These are phyloP conservation scores for Dufourea novaeangliae DNA, from an alignment of 1,140 invertebrate species.

Conservation along the genomic window DNA sequence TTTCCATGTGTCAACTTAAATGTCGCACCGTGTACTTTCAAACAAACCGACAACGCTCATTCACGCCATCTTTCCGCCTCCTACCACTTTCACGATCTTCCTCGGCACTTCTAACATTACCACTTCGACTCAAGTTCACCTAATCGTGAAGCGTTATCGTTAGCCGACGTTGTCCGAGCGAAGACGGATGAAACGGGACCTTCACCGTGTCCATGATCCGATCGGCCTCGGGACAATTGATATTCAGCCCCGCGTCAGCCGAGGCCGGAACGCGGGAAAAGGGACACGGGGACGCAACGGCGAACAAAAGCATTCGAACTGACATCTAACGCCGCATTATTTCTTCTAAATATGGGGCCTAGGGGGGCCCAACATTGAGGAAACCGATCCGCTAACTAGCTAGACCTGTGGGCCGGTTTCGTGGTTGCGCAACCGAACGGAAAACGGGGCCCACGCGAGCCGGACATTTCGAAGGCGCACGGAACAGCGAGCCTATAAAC, in stretches of 20 bases:
- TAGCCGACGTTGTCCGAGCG: too few relatives aligned
- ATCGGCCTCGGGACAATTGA: slow-evolving; percentile 1
- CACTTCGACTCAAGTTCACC: too few relatives aligned
- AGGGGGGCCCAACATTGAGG: slow-evolving; percentile 12
- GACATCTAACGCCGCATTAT: background rate
- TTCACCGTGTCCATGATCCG: background rate
- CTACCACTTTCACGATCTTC: too few relatives aligned
- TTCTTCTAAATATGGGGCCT: slow-evolving; percentile 32
- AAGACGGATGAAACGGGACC: background rate
- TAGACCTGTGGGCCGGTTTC: background rate
- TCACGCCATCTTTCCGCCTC: too few relatives aligned
- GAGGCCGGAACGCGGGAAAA: slow-evolving; percentile 3
- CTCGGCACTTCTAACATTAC: too few relatives aligned
- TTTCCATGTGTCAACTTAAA: too few relatives aligned
- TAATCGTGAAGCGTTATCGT: too few relatives aligned
- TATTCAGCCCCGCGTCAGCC: background rate
- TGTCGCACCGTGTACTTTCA: too few relatives aligned
- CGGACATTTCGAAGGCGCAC: background rate
- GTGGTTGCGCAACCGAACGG: slow-evolving; percentile 34
- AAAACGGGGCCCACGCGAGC: slow-evolving; percentile 36
- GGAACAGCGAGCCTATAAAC: slow-evolving; percentile 7
- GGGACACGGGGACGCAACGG: background rate
- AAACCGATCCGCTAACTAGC: background rate
- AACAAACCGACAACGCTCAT: too few relatives aligned
- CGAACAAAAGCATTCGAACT: background rate